phyloP scores from a whole-genome alignment of 2,113 vertebrate genomes.

The pig (Sus scrofa) region DNA sequence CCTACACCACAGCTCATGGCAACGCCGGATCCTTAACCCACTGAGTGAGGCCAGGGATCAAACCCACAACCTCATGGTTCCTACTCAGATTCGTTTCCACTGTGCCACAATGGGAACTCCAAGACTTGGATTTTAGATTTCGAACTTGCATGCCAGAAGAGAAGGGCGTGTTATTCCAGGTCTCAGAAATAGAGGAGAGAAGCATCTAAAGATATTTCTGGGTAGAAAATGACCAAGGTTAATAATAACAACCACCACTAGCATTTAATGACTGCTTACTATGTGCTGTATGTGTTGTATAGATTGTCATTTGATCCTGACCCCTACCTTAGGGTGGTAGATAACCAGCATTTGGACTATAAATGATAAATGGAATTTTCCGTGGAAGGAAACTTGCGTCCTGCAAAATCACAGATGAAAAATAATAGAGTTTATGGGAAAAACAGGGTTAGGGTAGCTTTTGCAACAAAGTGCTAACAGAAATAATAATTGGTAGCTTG shows the following conservation, averaged over 20 bases:
- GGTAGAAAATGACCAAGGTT: neutral
- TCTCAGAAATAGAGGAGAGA: neutral
- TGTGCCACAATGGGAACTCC: too few relatives aligned
- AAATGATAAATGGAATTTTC: neutral
- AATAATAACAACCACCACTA: neutral
- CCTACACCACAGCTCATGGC: too few relatives aligned
- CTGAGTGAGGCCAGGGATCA: too few relatives aligned
- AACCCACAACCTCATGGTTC: too few relatives aligned
- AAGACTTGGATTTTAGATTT: slow-evolving; percentile 58
- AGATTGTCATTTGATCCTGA: neutral
- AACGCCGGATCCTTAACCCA: too few relatives aligned
- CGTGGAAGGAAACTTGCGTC: neutral
- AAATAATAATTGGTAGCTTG: neutral
- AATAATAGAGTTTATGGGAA: neutral
- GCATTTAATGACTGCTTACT: neutral
- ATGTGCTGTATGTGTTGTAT: neutral
- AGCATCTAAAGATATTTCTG: neutral
- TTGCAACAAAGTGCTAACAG: neutral
- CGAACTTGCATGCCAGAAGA: slow-evolving; percentile 17
- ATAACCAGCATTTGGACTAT: neutral
- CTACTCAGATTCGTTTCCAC: too few relatives aligned
- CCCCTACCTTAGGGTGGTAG: neutral
- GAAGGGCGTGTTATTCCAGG: neutral
- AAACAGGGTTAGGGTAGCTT: neutral
- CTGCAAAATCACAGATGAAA: slow-evolving; percentile 18